Conservation (phyloP, 2,797 vertebrate species). For the Sitta carolinensis region DNA sequence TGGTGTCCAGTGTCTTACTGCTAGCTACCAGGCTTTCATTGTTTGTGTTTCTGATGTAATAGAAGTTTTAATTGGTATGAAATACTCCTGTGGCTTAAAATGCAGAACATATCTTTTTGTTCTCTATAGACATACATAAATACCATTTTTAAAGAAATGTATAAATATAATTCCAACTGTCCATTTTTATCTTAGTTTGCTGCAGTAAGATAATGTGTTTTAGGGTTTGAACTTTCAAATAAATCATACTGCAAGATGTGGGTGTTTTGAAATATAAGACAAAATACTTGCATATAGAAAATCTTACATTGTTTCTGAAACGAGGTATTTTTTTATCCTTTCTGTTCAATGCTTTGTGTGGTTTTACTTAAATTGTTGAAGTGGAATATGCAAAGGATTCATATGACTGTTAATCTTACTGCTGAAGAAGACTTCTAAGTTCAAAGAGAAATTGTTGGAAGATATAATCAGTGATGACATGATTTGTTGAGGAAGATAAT, state of each 20-base stretch:
- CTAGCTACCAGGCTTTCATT: constrained; percentile 9
- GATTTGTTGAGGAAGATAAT: not conserved
- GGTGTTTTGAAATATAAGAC: not conserved
- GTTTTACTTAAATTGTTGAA: constrained; percentile 30
- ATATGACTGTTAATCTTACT: constrained; percentile 29
- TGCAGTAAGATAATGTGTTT: constrained; percentile 7
- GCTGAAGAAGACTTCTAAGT: not conserved
- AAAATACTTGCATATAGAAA: not conserved
- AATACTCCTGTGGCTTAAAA: not conserved
- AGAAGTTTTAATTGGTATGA: not conserved
- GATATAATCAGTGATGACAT: not conserved
- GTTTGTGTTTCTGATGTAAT: constrained; percentile 19
- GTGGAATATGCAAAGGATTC: not conserved
- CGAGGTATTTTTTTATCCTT: not conserved
- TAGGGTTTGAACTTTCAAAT: constrained; percentile 18
- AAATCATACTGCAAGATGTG: constrained; percentile 11
- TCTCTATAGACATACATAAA: not conserved
- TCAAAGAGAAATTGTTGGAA: constrained; percentile 38
- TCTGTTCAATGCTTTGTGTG: not conserved
- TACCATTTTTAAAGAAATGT: not conserved
- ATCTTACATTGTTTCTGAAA: constrained; percentile 38
- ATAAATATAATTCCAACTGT: not conserved
- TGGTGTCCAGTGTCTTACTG: not conserved
- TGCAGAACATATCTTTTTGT: not conserved
- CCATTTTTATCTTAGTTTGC: not conserved